These are phyloP conservation scores for Enteromius argenteus DNA, from an alignment of 2,797 vertebrate genomes.

Conservation along the genomic window DNA sequence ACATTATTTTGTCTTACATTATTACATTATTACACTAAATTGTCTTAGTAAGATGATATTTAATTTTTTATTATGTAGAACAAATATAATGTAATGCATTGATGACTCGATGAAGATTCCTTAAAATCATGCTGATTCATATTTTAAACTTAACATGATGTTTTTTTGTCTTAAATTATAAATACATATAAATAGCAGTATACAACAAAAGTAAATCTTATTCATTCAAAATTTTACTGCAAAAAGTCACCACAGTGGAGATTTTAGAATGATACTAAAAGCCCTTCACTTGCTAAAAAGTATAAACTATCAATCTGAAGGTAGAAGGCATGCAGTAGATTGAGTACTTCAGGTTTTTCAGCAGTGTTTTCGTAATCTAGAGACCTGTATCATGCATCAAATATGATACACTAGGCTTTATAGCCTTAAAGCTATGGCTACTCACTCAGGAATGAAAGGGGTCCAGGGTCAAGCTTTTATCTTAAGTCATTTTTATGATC, in stretches of 20 bases:
- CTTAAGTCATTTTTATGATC: constrained; percentile 14
- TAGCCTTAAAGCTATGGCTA: background rate
- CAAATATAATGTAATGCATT: background rate
- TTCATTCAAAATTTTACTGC: background rate
- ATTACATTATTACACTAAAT: background rate
- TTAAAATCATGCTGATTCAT: background rate
- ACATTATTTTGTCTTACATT: background rate
- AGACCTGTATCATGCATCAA: background rate
- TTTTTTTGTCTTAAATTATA: background rate
- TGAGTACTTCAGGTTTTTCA: background rate
- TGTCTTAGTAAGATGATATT: background rate
- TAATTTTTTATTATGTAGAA: background rate
- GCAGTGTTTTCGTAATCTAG: background rate
- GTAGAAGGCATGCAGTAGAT: background rate
- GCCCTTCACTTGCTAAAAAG: background rate
- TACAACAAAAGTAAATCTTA: background rate
- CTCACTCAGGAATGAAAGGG: background rate
- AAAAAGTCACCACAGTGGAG: background rate
- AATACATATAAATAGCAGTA: background rate
- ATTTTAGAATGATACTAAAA: background rate
- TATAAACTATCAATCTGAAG: background rate
- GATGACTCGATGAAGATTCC: background rate
- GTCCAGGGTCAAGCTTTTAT: constrained; percentile 1
- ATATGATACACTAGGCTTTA: background rate
- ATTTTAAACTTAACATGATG: background rate